Evolutionary conservation across 2,113 vertebrate genomes (phyloP).

Genomic region (Epinephelus lanceolatus): DNA sequence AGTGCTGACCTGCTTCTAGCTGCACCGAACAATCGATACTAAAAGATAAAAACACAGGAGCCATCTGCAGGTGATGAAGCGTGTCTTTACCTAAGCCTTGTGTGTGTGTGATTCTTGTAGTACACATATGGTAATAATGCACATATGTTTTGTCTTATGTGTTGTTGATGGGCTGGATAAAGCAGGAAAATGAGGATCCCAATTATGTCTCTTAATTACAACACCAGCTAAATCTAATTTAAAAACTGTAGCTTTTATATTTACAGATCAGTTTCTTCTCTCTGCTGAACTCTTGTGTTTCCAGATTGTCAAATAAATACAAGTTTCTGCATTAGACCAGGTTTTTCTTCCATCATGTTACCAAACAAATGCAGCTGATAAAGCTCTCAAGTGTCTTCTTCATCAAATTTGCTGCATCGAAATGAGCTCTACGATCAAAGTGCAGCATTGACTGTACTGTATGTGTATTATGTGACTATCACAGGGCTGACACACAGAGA

Average conservation of each 20-base stretch:
- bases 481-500: too few species aligned
- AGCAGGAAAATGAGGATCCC: not conserved
- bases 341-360: not conserved
- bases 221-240: too few species aligned
- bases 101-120: not conserved
- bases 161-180: not conserved
- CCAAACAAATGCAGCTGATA: not conserved
- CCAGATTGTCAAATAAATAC: too few species aligned
- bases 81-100: conserved; percentile 11
- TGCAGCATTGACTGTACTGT: not conserved
- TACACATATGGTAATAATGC: not conserved
- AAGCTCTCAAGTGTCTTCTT: not conserved
- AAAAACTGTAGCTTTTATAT: too few species aligned
- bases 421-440: not conserved
- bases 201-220: not conserved
- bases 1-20: conserved; percentile 21
- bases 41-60: conserved; percentile 13
- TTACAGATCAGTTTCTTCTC: too few species aligned
- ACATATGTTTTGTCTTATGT: not conserved
- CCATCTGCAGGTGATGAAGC: conserved; percentile 22
- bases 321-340: not conserved
- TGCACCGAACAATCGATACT: conserved; percentile 35
- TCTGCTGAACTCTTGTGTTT: too few species aligned
- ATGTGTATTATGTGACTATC: too few species aligned
- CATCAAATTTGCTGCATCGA: not conserved